Evolutionary conservation across 2,113 vertebrate genomes (phyloP).

Genomic region (Arothron firmamentum): DNA sequence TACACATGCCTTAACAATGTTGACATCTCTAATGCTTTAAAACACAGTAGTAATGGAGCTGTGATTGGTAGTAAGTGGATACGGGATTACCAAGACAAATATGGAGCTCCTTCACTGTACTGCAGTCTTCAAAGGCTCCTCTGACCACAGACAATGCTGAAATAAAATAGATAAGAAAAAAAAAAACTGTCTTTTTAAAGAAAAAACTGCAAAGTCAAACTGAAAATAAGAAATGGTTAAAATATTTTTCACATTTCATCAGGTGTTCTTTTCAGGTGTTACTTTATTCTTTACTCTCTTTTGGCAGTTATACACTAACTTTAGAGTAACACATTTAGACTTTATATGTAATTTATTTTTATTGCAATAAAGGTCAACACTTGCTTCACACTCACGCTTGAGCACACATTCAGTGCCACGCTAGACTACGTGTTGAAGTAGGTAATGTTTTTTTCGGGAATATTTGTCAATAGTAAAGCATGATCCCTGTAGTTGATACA

Average conservation of each 20-base stretch:
- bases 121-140: conserved; percentile 14
- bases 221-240: neutral
- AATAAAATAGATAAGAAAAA: neutral
- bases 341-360: conserved; percentile 68
- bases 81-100: conserved; percentile 53
- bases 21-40: conserved; percentile 78
- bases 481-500: conserved; percentile 8
- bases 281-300: conserved; percentile 7
- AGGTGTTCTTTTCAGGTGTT: too few species aligned
- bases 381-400: conserved; percentile 15
- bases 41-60: conserved; percentile 72
- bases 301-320: conserved; percentile 62
- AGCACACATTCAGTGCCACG: neutral
- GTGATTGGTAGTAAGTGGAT: conserved; percentile 66
- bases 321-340: conserved; percentile 56
- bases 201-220: neutral
- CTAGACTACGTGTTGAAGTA: too few species aligned
- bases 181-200: neutral
- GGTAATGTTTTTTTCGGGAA: neutral
- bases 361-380: conserved; percentile 48
- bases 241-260: too few species aligned
- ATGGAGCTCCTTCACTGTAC: conserved; percentile 29
- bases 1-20: conserved; percentile 78
- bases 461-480: conserved; percentile 18
- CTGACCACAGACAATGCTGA: neutral